Base-by-base conservation (phyloP, 2,797 vertebrate species). In the Acestrorhynchus altus region DNA sequence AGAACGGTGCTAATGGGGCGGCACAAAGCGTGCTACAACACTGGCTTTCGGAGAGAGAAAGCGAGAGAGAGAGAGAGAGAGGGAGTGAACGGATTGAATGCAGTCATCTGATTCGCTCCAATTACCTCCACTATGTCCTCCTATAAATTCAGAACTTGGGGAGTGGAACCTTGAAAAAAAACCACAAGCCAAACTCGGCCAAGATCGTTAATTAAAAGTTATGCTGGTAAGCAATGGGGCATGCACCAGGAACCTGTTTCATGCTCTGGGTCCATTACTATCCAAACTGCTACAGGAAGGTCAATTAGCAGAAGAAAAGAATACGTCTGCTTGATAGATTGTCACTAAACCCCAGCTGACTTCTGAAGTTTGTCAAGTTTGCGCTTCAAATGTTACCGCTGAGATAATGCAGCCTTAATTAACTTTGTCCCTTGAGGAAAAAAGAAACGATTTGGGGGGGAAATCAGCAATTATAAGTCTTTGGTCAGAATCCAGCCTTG, bases 391-490 rank as follows among this genome's bases (percentile, higher is more conserved):
- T 63, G 49, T 74, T 39, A 56, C 52, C 63, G 57, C 65, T 65
- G 35, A 71, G 83, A 84, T 71, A 73, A 73, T 67, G 35, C 70
- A 47, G 16, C 44, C 26, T 70, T 71, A 59, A 82, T 82, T 69
- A 78, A 56, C 46, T 42, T 54, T 39, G 24, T 77, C 40, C 54
- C 68, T 80, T 66, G 12, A 82, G 70, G 65, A 73, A 15, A 39
- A 26, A 22, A 39, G 42, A 66, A 31, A 15, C 54, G 42, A 61
- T 81, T 79, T 54, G 15, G 24, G 24, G 40, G 56, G 76, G 57
- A 76, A 72, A 76, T 81, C 49, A 61, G 79, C 76, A 78, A 79
- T 81, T 81, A 79, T 51, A 65, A 11, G 63, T 64, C 79, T 77
- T 77, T 57, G 75, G 70, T 77, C 54, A 74, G 71, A 82, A 82